Evolutionary conservation across 2,888 invertebrate species (phyloP).

Genomic region (Ophion costatus): DNA sequence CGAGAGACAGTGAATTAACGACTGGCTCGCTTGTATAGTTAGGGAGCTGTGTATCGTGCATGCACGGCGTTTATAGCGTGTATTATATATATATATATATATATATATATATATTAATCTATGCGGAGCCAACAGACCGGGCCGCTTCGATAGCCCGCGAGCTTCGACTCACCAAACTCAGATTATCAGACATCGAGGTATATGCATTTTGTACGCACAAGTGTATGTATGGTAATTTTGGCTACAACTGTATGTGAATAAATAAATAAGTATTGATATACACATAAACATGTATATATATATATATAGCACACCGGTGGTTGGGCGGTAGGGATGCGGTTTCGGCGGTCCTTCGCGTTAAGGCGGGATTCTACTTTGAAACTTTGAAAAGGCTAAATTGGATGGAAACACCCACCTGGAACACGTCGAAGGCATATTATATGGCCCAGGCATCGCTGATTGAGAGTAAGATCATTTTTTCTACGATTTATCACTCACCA

Average conservation of each 20-base stretch:
- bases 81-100: background rate
- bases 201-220: background rate
- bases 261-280: background rate
- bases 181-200: slow-evolving; percentile 73
- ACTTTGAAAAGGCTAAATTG: no score
- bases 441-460: no score
- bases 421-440: no score
- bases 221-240: background rate
- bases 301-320: no score
- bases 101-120: no score
- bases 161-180: slow-evolving; percentile 72
- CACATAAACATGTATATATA: no score
- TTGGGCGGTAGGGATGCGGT: no score
- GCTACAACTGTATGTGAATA: background rate
- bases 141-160: slow-evolving; percentile 58
- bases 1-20: slow-evolving; percentile 78
- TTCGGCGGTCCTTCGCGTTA: no score
- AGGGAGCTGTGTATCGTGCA: slow-evolving; percentile 47
- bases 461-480: no score
- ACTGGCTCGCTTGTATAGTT: slow-evolving; percentile 65
- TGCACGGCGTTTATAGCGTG: slow-evolving; percentile 17
- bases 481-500: no score
- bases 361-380: no score
- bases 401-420: no score
- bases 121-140: slow-evolving; percentile 3